Percentiles rank a stretch among this genome's conserved stretches.
Conservation (phyloP, 2,797 vertebrate genomes). For the Girardinus metallicus region DNA sequence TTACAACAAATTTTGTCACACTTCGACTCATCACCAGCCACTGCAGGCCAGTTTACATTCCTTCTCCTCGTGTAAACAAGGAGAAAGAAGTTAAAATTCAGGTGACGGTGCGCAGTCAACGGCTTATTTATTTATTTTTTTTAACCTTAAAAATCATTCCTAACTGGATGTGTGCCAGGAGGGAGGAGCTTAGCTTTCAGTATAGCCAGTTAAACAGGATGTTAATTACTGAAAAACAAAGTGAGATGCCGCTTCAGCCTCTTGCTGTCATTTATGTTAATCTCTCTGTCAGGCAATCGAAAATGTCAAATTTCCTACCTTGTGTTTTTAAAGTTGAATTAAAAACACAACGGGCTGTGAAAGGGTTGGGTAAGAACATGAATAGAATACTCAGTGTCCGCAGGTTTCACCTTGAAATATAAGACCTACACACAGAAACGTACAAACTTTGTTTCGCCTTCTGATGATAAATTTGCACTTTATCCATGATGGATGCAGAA, state of each 20-base stretch:
- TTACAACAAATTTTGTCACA: slow-evolving; percentile 9
- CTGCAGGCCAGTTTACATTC: slow-evolving; percentile 10
- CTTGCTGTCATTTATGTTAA: background rate
- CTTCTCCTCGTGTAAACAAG: background rate
- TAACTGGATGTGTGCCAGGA: background rate
- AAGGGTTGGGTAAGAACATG: background rate
- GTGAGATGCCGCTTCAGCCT: slow-evolving; percentile 1
- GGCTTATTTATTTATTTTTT: background rate
- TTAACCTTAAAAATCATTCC: slow-evolving; percentile 1
- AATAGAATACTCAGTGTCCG: background rate
- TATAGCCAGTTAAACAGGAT: slow-evolving; percentile 19
- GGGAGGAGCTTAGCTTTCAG: background rate
- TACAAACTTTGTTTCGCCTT: too few relatives aligned
- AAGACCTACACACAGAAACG: too few relatives aligned
- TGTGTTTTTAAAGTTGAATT: background rate
- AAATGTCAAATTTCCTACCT: background rate
- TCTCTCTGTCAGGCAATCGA: background rate
- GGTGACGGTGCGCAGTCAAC: too few relatives aligned
- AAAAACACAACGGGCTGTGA: background rate
- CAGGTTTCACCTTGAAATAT: too few relatives aligned
- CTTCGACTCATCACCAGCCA: slow-evolving; percentile 3
- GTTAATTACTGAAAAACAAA: background rate
- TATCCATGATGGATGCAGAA: too few relatives aligned
- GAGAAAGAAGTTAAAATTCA: too few relatives aligned
- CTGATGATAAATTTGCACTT: too few relatives aligned